These are phyloP conservation scores for Petroica traversi DNA, from an alignment of 2,113 vertebrate genomes.

Conservation along the genomic window DNA sequence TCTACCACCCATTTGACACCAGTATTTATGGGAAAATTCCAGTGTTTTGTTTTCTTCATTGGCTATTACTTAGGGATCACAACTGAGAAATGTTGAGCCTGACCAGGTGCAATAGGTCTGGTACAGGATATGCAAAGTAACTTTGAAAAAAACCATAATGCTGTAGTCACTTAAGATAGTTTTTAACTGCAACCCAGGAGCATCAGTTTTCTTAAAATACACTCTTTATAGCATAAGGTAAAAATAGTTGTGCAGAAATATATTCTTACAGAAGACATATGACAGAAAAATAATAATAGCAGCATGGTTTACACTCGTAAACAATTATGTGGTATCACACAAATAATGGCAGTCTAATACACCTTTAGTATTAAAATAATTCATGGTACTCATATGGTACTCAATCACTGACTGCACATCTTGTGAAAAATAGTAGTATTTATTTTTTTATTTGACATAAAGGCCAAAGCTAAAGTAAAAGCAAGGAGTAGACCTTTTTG, in stretches of 20 bases:
- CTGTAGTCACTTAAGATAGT: not conserved
- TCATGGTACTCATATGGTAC: not conserved
- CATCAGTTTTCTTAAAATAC: not conserved
- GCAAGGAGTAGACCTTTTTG: not conserved
- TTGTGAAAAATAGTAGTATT: not conserved
- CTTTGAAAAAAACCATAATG: not conserved
- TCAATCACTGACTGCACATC: not conserved
- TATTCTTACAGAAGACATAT: not conserved
- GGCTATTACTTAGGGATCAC: not conserved
- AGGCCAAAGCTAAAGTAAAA: not conserved
- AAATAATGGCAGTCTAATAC: not conserved
- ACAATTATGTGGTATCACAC: not conserved
- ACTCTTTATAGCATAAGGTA: not conserved
- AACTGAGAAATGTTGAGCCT: not conserved
- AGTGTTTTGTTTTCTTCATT: not conserved
- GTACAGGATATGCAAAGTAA: not conserved
- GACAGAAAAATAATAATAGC: not conserved
- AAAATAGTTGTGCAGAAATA: not conserved
- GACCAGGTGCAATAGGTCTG: not conserved
- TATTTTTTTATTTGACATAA: not conserved
- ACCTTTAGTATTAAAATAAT: not conserved
- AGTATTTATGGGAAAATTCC: not conserved
- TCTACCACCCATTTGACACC: not conserved
- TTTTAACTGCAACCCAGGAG: not conserved
- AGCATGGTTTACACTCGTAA: not conserved